phyloP scores from a whole-genome alignment of 2,113 vertebrate species.

The Gambusia holbrooki region DNA sequence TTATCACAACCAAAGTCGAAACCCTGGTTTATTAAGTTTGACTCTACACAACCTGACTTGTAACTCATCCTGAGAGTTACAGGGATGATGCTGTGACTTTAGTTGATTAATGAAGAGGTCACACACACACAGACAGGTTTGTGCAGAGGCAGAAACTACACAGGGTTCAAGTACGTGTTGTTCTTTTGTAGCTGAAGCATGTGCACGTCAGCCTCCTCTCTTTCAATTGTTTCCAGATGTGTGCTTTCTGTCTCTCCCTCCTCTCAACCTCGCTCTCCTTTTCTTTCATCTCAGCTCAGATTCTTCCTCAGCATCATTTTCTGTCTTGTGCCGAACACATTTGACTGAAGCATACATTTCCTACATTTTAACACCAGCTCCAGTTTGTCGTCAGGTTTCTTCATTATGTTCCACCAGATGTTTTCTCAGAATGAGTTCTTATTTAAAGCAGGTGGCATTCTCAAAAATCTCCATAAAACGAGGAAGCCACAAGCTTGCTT shows the following conservation, averaged over 20 bases:
- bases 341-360: constrained; percentile 24
- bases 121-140: constrained; percentile 23
- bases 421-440: neutral
- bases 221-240: constrained; percentile 81
- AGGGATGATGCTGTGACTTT: constrained; percentile 6
- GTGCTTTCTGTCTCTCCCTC: constrained; percentile 24
- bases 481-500: too few species aligned
- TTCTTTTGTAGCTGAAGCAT: constrained; percentile 73
- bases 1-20: neutral
- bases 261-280: constrained; percentile 3
- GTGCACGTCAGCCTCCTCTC: constrained; percentile 59
- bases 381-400: constrained; percentile 7
- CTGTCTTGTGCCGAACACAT: constrained; percentile 38
- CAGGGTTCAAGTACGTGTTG: constrained; percentile 70
- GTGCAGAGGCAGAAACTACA: constrained; percentile 1
- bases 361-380: constrained; percentile 18
- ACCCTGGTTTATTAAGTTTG: neutral
- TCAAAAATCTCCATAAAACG: neutral
- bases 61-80: neutral
- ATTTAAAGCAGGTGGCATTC: neutral
- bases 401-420: neutral
- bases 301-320: constrained; percentile 41
- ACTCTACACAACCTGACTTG: neutral
- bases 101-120: constrained; percentile 6
- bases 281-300: constrained; percentile 60